These are phyloP conservation scores for Toxonevra muliebris DNA, from an alignment of 2,888 invertebrate species.

Conservation along the genomic window DNA sequence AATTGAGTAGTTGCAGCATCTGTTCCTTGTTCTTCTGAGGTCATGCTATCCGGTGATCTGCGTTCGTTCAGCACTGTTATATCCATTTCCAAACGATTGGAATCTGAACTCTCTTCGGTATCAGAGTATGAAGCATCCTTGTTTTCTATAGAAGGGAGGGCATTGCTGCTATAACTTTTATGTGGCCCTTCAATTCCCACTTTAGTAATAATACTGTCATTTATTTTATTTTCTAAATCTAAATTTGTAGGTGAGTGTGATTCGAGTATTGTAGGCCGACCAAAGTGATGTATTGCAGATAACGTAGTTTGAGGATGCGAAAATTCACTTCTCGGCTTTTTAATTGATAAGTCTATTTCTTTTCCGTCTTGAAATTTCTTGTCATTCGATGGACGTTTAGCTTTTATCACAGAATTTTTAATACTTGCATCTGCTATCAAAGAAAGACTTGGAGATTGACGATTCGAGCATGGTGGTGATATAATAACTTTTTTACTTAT, in stretches of 20 bases:
- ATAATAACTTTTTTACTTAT: slow-evolving; percentile 65
- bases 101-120: slow-evolving; percentile 70
- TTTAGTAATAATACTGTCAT: slow-evolving; percentile 51
- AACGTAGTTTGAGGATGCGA: slow-evolving; percentile 40
- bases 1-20: slow-evolving; percentile 65
- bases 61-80: slow-evolving; percentile 49
- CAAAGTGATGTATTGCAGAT: slow-evolving; percentile 41
- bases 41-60: slow-evolving; percentile 60
- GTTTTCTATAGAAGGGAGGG: slow-evolving; percentile 29
- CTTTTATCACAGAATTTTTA: slow-evolving; percentile 66
- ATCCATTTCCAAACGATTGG: slow-evolving; percentile 54
- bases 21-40: slow-evolving; percentile 62
- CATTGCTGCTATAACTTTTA: slow-evolving; percentile 10
- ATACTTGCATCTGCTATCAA: slow-evolving; percentile 60
- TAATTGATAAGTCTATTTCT: slow-evolving; percentile 55
- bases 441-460: slow-evolving; percentile 58
- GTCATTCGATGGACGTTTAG: slow-evolving; percentile 58
- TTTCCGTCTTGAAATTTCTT: slow-evolving; percentile 49
- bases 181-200: slow-evolving; percentile 39
- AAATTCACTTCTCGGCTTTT: slow-evolving; percentile 49
- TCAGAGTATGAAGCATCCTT: slow-evolving; percentile 62
- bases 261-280: slow-evolving; percentile 47
- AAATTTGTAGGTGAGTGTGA: slow-evolving; percentile 41
- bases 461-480: slow-evolving; percentile 64
- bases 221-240: slow-evolving; percentile 37